Evolutionary conservation across 2,113 vertebrate genomes (phyloP).

Genomic region (Cyprinodon brontotheroides): DNA sequence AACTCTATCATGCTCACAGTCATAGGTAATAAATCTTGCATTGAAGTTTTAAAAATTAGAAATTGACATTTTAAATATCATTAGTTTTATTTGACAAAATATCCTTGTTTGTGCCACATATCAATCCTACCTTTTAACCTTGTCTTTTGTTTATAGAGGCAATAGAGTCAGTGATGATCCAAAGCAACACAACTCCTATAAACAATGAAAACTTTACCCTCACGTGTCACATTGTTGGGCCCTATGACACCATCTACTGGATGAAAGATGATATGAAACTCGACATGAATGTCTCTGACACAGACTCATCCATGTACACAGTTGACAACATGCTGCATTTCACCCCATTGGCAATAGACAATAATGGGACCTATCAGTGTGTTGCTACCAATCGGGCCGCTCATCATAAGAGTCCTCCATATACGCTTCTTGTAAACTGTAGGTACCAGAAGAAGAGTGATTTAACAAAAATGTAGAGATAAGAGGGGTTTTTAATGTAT

Average conservation of each 20-base stretch:
- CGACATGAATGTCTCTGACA: neutral
- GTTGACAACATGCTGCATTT: slow-evolving; percentile 53
- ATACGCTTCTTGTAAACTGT: slow-evolving; percentile 70
- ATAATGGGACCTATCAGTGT: slow-evolving; percentile 71
- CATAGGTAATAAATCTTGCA: slow-evolving; percentile 50
- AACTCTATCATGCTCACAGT: slow-evolving; percentile 52
- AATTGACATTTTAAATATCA: neutral
- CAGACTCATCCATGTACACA: slow-evolving; percentile 6
- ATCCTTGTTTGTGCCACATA: too few species aligned
- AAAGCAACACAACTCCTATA: slow-evolving; percentile 46
- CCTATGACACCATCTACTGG: slow-evolving; percentile 64
- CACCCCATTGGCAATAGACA: slow-evolving; percentile 31
- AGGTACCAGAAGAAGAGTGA: slow-evolving; percentile 45
- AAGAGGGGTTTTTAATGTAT: too few species aligned
- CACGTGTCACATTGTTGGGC: slow-evolving; percentile 61
- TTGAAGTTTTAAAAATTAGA: neutral
- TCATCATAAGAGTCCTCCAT: slow-evolving; percentile 31
- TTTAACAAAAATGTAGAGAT: neutral
- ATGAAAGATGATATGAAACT: slow-evolving; percentile 41
- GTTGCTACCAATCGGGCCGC: slow-evolving; percentile 51
- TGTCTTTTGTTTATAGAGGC: slow-evolving; percentile 53
- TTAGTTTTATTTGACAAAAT: too few species aligned
- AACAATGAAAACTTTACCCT: slow-evolving; percentile 54
- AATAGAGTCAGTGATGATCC: slow-evolving; percentile 56
- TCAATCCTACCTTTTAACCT: neutral